Percentiles rank a stretch among this genome's conserved stretches.
These are phyloP conservation scores for Hermaeophaga mercurialis DNA, from an alignment of 2,888 invertebrate species.

Conservation along the genomic window DNA sequence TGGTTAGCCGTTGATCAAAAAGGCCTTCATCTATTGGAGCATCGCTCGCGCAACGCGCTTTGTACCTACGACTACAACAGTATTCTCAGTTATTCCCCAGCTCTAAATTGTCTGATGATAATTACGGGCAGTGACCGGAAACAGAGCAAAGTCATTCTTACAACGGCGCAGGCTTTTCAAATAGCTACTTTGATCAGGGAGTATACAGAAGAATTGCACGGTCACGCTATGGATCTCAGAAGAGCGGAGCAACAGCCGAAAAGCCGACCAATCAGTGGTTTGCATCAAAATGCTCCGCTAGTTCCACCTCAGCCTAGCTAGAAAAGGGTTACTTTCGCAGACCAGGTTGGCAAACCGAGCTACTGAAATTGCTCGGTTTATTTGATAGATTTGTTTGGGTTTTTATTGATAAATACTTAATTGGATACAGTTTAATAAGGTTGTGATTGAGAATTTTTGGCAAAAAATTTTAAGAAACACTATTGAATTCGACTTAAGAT, in stretches of 20 bases:
- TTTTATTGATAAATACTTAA: not conserved
- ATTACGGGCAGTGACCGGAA: conserved; percentile 87
- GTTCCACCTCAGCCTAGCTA: conserved; percentile 67
- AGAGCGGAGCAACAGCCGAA: conserved; percentile 49
- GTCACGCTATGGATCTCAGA: conserved; percentile 47
- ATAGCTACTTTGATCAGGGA: conserved; percentile 91
- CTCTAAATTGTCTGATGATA: conserved; percentile 90
- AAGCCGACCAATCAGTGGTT: conserved; percentile 59
- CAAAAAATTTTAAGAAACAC: too few relatives aligned
- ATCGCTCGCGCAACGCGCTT: conserved; percentile 83
- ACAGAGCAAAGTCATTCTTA: conserved; percentile 89
- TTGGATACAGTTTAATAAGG: not conserved
- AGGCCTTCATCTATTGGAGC: conserved; percentile 88
- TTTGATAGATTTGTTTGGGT: conserved; percentile 10
- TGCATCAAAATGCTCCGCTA: conserved; percentile 60
- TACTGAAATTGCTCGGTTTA: conserved; percentile 36
- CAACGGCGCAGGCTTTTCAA: conserved; percentile 91
- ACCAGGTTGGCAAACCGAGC: conserved; percentile 53
- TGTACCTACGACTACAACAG: conserved; percentile 91
- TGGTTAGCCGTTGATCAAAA: conserved; percentile 94
- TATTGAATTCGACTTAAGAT: too few relatives aligned
- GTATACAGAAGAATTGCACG: conserved; percentile 70
- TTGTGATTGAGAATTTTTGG: not conserved
- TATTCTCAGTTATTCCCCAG: conserved; percentile 89
- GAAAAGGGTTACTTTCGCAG: conserved; percentile 59